Conservation (phyloP, 2,797 vertebrate genomes). For the Peromyscus aztecus region DNA sequence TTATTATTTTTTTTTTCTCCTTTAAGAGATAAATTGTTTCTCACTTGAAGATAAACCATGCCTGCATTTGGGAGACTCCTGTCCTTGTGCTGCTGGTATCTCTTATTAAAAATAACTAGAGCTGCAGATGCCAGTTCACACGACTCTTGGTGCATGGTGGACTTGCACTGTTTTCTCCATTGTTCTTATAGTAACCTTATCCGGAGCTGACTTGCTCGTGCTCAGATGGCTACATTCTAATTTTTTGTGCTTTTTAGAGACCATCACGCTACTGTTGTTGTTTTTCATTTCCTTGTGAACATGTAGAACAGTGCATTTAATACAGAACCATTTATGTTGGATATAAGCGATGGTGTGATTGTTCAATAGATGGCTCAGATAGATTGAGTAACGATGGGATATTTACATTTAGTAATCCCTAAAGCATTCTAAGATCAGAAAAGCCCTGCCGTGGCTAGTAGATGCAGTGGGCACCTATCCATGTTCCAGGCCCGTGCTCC, state of each 20-base stretch:
- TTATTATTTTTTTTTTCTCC: not conserved
- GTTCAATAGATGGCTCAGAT: not conserved
- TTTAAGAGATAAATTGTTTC: constrained; percentile 6
- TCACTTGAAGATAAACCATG: not conserved
- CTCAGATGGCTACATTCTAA: not conserved
- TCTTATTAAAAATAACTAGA: constrained; percentile 31
- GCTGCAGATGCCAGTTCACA: not conserved
- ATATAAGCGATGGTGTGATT: not conserved
- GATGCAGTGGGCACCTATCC: constrained; percentile 68
- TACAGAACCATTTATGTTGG: not conserved
- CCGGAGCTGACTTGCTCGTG: not conserved
- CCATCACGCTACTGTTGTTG: not conserved
- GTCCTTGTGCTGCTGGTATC: not conserved
- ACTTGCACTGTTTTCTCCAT: not conserved
- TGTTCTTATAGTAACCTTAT: not conserved
- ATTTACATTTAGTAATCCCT: constrained; percentile 15
- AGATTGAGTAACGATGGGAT: not conserved
- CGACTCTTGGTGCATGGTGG: rapidly evolving
- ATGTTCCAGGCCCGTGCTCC: not conserved
- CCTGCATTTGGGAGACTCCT: constrained; percentile 31
- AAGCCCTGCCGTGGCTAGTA: constrained; percentile 36
- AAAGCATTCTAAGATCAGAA: constrained; percentile 68
- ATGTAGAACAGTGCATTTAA: not conserved
- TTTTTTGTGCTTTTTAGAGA: constrained; percentile 10
- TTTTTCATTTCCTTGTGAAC: not conserved